phyloP scores from a whole-genome alignment of 2,888 invertebrate genomes.

The Camponotus fellah region DNA sequence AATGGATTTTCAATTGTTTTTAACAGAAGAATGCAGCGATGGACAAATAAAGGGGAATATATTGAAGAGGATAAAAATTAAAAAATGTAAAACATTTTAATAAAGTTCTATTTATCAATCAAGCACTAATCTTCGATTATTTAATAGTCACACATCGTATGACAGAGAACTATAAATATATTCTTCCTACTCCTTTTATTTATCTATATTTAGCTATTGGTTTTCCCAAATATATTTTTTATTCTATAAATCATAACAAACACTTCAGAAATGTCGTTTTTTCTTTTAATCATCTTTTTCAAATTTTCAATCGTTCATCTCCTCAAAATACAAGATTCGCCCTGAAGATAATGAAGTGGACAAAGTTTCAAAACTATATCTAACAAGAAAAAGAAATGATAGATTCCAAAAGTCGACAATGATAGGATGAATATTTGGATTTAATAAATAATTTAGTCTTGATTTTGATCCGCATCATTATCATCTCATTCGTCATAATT shows the following conservation, averaged over 20 bases:
- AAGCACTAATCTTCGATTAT: too few species aligned
- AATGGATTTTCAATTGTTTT: too few species aligned
- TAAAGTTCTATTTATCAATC: too few species aligned
- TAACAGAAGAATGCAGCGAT: too few species aligned
- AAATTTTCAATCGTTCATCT: slow-evolving; percentile 62
- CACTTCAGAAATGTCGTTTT: slow-evolving; percentile 66
- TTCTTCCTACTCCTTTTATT: not conserved
- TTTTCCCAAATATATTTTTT: slow-evolving; percentile 33
- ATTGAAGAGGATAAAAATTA: too few species aligned
- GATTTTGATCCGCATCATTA: slow-evolving; percentile 75
- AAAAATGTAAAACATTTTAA: too few species aligned
- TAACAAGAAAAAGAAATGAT: slow-evolving; percentile 27
- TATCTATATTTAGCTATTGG: not conserved
- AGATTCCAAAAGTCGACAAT: slow-evolving; percentile 66
- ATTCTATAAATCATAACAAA: slow-evolving; percentile 13
- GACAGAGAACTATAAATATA: not conserved
- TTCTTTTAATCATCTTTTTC: slow-evolving; percentile 27
- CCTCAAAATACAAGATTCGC: slow-evolving; percentile 63
- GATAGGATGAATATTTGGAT: slow-evolving; percentile 85
- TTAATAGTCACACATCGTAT: not conserved
- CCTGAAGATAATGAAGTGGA: slow-evolving; percentile 64
- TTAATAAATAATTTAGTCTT: slow-evolving; percentile 84
- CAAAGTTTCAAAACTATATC: slow-evolving; percentile 69
- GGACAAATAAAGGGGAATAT: too few species aligned
- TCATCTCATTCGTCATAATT: slow-evolving; percentile 71